Percentiles rank a stretch among this genome's conserved stretches.
These are phyloP conservation scores for Clarias magur DNA, from an alignment of 2,113 vertebrate species.

Conservation along the genomic window DNA sequence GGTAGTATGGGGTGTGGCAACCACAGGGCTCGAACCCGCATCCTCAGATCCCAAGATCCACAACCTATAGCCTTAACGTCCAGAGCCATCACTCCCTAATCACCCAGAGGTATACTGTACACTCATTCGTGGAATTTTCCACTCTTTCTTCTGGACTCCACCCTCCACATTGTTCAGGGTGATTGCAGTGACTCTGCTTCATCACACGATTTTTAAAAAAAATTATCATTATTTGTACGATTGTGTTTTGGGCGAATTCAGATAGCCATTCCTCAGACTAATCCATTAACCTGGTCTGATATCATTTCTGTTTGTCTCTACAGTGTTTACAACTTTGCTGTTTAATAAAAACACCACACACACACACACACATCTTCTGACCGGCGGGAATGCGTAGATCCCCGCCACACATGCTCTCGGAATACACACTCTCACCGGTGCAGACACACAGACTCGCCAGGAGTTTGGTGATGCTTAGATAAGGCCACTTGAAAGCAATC, in stretches of 20 bases:
- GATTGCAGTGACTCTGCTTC: not conserved
- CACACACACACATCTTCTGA: slow-evolving; percentile 7
- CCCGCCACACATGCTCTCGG: not conserved
- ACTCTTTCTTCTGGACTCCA: not conserved
- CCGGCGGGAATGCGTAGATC: too few species aligned
- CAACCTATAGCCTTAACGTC: too few species aligned
- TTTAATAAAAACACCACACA: slow-evolving; percentile 8
- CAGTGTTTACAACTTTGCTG: not conserved
- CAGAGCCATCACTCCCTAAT: not conserved
- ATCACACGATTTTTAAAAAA: not conserved
- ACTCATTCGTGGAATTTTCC: not conserved
- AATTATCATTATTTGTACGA: not conserved
- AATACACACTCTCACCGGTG: not conserved
- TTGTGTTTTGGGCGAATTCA: not conserved
- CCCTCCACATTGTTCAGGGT: not conserved
- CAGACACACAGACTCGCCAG: slow-evolving; percentile 21
- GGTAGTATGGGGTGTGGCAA: too few species aligned
- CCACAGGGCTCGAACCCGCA: too few species aligned
- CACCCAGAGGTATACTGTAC: not conserved
- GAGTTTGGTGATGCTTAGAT: slow-evolving; percentile 65
- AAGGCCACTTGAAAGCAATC: slow-evolving; percentile 61
- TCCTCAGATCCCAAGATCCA: too few species aligned
- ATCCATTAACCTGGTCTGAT: not conserved
- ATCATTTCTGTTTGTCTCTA: not conserved
- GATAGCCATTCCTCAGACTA: not conserved